Evolutionary conservation across 2,797 vertebrate genomes (phyloP), one percentile per base, ranked within the genome.

Genomic region (Nasua narica): DNA sequence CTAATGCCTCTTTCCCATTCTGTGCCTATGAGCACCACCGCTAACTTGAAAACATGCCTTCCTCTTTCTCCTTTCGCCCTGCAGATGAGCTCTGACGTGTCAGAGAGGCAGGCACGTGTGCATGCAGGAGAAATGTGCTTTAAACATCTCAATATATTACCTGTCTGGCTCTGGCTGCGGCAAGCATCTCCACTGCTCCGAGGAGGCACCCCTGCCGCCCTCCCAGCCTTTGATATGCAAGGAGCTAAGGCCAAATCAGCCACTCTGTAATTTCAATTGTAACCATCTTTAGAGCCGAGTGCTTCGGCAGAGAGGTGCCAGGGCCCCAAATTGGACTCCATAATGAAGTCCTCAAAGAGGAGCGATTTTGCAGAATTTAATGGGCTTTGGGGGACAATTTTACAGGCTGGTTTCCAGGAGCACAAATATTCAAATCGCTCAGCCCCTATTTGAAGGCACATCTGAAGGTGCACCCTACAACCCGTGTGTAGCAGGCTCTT

Each of bases 361-460:
- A 97, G 97, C 27, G 67, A 95, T 94, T 97, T 98, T 98, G 97
- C 97, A 97, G 95, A 98, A 98, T 98, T 98, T 99, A 99, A 98
- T 98, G 97, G 98, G 98, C 97, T 97, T 98, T 98, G 97, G 98
- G 98, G 98, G 98, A 98, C 98, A 98, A 95, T 98, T 98, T 96
- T 98, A 67, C 97, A 98, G 98, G 97, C 98, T 96, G 97, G 98
- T 98, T 98, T 98, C 98, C 98, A 98, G 97, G 97, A 98, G 98
- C 98, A 98, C 97, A 98, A 97, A 98, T 99, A 99, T 99, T 98
- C 98, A 98, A 98, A 99, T 98, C 94, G 98, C 98, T 97, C 97
- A 98, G 98, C 94, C 90, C 97, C 97, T 98, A 98, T 98, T 99
- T 99, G 98, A 99, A 99, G 98, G 96, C 97, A 98, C 98, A 98